Evolutionary conservation across 2,113 vertebrate genomes (phyloP).

Genomic region (Phalacrocorax pelagicus): DNA sequence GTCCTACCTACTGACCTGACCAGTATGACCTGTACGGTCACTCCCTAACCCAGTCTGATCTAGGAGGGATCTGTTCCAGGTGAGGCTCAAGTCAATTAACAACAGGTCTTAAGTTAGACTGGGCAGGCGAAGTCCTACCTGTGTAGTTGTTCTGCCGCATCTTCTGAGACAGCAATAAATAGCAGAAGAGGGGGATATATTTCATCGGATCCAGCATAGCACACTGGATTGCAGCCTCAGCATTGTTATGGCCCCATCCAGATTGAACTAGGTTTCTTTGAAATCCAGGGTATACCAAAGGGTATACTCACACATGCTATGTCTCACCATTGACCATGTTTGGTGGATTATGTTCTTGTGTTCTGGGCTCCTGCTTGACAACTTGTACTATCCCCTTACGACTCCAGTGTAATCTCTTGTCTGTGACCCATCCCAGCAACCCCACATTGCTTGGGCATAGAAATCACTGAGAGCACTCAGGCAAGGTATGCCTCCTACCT

Average conservation of each 20-base stretch:
- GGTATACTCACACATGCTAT: fast-evolving
- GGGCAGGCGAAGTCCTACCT: not conserved
- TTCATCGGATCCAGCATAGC: not conserved
- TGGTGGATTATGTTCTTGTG: not conserved
- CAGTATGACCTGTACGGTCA: not conserved
- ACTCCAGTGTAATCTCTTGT: not conserved
- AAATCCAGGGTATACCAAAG: not conserved
- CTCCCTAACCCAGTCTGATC: not conserved
- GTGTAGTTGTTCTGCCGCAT: not conserved
- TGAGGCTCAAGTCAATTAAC: not conserved
- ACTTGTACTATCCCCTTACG: not conserved
- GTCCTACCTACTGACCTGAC: not conserved
- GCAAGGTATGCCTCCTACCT: not conserved
- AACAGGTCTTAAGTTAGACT: not conserved
- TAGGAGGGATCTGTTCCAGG: not conserved
- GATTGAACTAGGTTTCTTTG: not conserved
- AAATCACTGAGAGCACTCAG: not conserved
- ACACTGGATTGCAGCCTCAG: not conserved
- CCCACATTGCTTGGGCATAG: not conserved
- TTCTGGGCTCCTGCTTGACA: not conserved
- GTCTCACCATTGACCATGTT: not conserved
- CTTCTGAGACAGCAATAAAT: not conserved
- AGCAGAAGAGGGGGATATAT: not conserved
- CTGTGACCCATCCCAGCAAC: not conserved
- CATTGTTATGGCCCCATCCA: not conserved